Evolutionary conservation across 2,797 vertebrate species (phyloP), one percentile per base, ranked within the genome.

Genomic region (Hipposideros larvatus): DNA sequence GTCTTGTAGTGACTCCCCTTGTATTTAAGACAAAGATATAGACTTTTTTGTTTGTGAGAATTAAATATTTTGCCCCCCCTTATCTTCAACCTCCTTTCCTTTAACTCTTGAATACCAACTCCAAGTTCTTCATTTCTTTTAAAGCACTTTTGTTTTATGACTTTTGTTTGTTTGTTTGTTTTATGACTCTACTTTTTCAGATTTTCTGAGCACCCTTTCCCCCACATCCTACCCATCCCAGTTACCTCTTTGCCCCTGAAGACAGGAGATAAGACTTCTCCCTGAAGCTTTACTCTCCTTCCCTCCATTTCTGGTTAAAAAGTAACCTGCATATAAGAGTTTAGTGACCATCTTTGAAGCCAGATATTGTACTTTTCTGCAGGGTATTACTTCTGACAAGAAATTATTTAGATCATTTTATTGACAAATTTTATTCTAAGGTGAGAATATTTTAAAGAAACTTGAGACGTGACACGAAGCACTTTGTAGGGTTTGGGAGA

Each of bases 381-480:
- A 70, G 11, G 16, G 24, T 46, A 16, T 48, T 95, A 73, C 41
- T 95, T 82, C 68, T 90, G 63, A 85, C 14, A 66, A 68, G 57
- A 89, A 95, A 92, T 61, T 14, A 51, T 8, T 90, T 59, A 73
- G 22, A 55, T 77, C n/a, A 93, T 73, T 79, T 73, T 78, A 71
- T 63, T 34, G 9, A 74, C 43, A 61, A 46, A 91, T 87, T 93
- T 86, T 51, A 91, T 41, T 57, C 83, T 66, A 61, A 91, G 68
- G 5, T 18, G 34, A 95, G 34, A 70, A 4, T 85, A 77, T 84
- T 91, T 94, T 92, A 88, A 94, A 89, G 84, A 21, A 68, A 85
- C 94, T 68, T 91, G n/a, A 93, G 57, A 87, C 66, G 51, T 57
- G 11, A 13, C 43, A 82, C 48, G 53, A 77, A 97, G 34, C 5